Evolutionary conservation across 2,113 vertebrate genomes (phyloP).

Genomic region (Calidris pygmaea): DNA sequence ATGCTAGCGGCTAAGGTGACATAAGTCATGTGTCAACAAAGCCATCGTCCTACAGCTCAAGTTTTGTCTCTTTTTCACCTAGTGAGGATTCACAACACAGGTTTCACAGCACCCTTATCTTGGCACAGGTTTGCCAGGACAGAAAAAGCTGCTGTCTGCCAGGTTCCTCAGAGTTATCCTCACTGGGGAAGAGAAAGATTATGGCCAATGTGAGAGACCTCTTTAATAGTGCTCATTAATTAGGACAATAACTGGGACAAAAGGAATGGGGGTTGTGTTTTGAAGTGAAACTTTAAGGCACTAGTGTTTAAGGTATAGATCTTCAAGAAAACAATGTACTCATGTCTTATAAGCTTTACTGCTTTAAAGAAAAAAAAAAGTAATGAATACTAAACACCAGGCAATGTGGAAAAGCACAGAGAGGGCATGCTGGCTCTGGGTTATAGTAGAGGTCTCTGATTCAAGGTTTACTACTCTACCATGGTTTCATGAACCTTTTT

Average conservation of each 20-base stretch:
- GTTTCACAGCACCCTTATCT: background rate
- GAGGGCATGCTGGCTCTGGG: background rate
- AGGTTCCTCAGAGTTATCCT: background rate
- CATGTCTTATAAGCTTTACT: background rate
- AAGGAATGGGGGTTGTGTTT: background rate
- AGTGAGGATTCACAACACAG: background rate
- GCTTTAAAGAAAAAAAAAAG: background rate
- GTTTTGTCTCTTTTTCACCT: background rate
- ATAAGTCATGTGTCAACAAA: background rate
- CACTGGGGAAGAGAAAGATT: background rate
- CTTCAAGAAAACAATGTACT: background rate
- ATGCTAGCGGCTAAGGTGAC: background rate
- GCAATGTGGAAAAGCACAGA: background rate
- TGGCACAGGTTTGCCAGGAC: background rate
- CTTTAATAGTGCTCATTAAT: background rate
- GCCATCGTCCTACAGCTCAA: background rate
- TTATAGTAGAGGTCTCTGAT: background rate
- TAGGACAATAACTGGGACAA: background rate
- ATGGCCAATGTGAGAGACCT: background rate
- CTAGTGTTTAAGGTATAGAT: background rate
- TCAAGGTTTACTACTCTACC: slow-evolving; percentile 28
- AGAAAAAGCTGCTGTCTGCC: background rate
- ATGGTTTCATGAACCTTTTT: slow-evolving; percentile 5
- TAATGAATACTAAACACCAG: background rate
- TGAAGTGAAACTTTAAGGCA: background rate